A percentile compares a stretch with the other conserved stretches of the same genome.
Conservation (phyloP, 2,797 vertebrate species). For the Prionace glauca region DNA sequence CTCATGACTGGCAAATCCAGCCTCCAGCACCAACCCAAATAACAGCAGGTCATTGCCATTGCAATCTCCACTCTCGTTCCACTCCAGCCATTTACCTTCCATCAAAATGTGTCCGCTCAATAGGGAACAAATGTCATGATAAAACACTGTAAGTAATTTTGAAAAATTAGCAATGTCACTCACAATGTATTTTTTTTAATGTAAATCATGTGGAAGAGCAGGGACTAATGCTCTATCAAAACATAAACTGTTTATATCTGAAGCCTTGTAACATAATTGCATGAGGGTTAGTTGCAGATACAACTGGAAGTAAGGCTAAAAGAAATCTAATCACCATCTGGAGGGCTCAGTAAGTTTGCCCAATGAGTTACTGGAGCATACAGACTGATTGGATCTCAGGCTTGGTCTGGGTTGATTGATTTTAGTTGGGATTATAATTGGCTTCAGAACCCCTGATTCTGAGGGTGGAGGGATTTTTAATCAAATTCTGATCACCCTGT, state of each 20-base stretch:
- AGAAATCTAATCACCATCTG: neutral
- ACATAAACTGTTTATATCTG: neutral
- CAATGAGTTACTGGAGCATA: neutral
- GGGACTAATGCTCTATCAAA: neutral
- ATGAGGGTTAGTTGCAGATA: neutral
- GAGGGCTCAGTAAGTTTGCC: neutral
- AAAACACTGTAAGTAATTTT: neutral
- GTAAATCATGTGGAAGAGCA: neutral
- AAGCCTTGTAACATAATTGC: neutral
- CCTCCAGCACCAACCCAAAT: slow-evolving; percentile 27
- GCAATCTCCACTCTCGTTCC: neutral
- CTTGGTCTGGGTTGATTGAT: neutral
- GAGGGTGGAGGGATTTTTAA: too few species aligned
- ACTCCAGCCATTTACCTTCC: neutral
- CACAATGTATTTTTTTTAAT: neutral
- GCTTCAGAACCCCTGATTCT: neutral
- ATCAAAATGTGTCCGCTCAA: neutral
- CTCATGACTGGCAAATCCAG: neutral
- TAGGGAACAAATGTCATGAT: neutral
- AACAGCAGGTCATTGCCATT: slow-evolving; percentile 1
- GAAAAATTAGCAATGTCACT: neutral
- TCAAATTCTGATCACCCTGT: neutral
- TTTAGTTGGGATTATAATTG: neutral
- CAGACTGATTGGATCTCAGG: neutral
- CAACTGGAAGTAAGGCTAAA: neutral